A percentile compares a stretch with the other conserved stretches of the same genome.
Evolutionary conservation across 2,113 vertebrate species (phyloP).

Genomic region (Rhea americana): DNA sequence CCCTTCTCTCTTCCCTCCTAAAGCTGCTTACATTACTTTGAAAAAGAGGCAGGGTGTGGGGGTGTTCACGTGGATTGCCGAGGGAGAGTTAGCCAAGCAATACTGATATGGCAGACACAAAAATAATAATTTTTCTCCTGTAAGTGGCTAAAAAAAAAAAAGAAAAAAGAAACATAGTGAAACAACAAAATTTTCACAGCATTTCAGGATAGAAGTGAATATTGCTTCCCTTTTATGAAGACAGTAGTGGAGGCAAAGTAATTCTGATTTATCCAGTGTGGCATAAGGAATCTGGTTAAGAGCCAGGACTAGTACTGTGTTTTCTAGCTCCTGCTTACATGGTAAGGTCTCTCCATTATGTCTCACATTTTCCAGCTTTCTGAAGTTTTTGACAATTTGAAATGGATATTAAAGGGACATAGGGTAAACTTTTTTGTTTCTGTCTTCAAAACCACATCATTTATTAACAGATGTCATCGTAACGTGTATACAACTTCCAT

Average conservation of each 20-base stretch:
- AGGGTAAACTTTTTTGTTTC: constrained; percentile 18
- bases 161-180: not conserved
- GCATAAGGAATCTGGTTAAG: not conserved
- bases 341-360: not conserved
- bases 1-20: not conserved
- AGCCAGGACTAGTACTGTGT: not conserved
- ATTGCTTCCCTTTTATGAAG: not conserved
- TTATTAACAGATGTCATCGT: constrained; percentile 57
- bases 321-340: constrained; percentile 45
- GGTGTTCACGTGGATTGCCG: rapidly evolving
- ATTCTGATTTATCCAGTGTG: not conserved
- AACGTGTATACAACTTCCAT: constrained; percentile 52
- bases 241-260: constrained; percentile 1
- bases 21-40: not conserved
- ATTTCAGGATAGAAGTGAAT: not conserved
- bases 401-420: constrained; percentile 52
- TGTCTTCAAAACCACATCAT: constrained; percentile 55
- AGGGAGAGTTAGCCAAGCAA: not conserved
- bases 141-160: not conserved
- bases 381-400: constrained; percentile 57
- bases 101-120: not conserved
- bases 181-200: not conserved
- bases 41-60: not conserved
- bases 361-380: constrained; percentile 34
- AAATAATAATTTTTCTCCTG: not conserved